phyloP scores from a whole-genome alignment of 2,113 vertebrate genomes.

The Furnarius figulus region DNA sequence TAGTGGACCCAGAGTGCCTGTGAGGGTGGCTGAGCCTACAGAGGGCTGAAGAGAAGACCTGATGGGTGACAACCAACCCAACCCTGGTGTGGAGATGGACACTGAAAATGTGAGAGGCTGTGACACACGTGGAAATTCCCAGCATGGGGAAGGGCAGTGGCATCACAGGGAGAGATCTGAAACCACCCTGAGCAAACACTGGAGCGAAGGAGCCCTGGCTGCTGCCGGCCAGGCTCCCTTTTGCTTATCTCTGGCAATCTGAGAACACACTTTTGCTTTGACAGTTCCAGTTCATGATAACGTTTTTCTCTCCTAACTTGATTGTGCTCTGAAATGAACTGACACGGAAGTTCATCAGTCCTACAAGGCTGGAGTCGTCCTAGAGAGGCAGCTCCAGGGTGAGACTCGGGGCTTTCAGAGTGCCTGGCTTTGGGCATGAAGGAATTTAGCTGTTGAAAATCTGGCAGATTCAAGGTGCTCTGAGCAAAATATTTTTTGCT shows the following conservation, averaged over 20 bases:
- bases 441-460: neutral
- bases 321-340: neutral
- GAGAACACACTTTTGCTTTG: neutral
- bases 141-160: neutral
- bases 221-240: neutral
- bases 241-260: neutral
- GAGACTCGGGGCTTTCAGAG: neutral
- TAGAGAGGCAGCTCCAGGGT: neutral
- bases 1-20: neutral
- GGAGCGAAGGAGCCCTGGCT: neutral
- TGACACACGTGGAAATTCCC: neutral
- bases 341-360: neutral
- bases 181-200: neutral
- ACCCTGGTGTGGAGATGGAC: neutral
- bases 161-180: neutral
- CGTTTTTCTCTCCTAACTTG: neutral
- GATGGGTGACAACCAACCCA: neutral
- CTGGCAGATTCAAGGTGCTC: neutral
- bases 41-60: neutral
- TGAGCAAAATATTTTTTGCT: neutral
- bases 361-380: fast-evolving
- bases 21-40: neutral
- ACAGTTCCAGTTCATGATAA: neutral
- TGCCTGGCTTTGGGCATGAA: neutral
- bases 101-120: fast-evolving